Base-by-base conservation (phyloP, 2,113 vertebrate species). In the Platysteira castanea region DNA sequence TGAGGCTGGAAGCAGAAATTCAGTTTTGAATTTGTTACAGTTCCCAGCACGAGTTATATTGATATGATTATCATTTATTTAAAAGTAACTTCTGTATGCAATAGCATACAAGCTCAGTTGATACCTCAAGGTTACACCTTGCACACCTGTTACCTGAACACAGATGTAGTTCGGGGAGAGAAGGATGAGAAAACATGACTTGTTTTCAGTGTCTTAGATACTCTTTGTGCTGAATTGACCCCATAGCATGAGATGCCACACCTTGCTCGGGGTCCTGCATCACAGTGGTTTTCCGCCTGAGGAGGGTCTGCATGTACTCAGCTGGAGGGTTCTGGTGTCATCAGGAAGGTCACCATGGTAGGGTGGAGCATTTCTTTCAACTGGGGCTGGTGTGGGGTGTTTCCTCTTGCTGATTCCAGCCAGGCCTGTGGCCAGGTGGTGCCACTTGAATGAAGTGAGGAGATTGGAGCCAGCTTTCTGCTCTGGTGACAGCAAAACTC, bases 401-500 rank as follows among this genome's bases (percentile, higher is more conserved):
- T 86, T 92, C 21, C 39, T 87, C 15, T 70, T 33, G 11, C 27
- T 75, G 31, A 52, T 82, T 84, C 60, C 59, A 63, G 52, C 35
- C 21, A 12, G 30, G 46, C n/a, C 44, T 0, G 0, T 19, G 22
- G 31, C 11, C 2, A 2, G 22, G n/a, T 10, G 24, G 15, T 80
- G 67, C 74, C 60, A 27, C 1, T 4, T 41, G 27, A 11, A n/a
- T 47, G 47, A 77, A 67, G 10, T 9, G 47, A 3, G 4, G 73
- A 71, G 22, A 28, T 2, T 31, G 30, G 56, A 86, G 33, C 20
- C 41, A 86, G 41, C 13, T 19, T 86, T 85, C 65, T 83, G 50
- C 44, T 83, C 70, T 75, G n/a, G 67, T 41, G 59, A 61, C 71
- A 69, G 54, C 42, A 89, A 87, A 84, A 71, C 42, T 28, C 0